Percentiles rank a stretch among this genome's conserved stretches.
phyloP scores from a whole-genome alignment of 30 jellyfish, hydroid and myxozoan species.

The Hydractinia symbiolongicarpus region DNA sequence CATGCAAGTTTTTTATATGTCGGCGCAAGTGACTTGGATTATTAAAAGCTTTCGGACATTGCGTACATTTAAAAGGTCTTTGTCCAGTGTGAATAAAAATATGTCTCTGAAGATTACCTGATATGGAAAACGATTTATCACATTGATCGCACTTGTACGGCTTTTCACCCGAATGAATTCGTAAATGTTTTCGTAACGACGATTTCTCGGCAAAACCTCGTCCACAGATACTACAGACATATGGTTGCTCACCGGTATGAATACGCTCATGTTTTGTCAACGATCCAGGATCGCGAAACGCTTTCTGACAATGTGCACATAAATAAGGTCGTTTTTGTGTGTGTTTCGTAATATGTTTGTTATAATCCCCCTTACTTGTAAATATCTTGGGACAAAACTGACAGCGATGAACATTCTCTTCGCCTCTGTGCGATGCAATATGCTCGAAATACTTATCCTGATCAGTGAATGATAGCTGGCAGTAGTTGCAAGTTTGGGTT shows the following conservation, averaged over 20 bases:
- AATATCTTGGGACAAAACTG: conserved; percentile 65
- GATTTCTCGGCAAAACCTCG: conserved; percentile 93
- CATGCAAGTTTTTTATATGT: conserved; percentile 81
- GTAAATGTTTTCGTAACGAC: conserved; percentile 71
- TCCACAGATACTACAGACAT: conserved; percentile 53
- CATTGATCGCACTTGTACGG: conserved; percentile 87
- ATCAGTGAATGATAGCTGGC: conserved; percentile 57
- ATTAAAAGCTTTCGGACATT: conserved; percentile 82
- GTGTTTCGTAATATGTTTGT: conserved; percentile 79
- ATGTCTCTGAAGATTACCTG: conserved; percentile 93
- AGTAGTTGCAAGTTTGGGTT: conserved; percentile 57
- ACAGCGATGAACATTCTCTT: conserved; percentile 82
- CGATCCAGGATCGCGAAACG: conserved; percentile 97
- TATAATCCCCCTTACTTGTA: conserved; percentile 89
- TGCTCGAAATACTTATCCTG: conserved; percentile 53
- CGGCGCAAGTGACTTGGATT: conserved; percentile 91
- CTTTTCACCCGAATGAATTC: conserved; percentile 88
- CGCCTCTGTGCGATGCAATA: conserved; percentile 83
- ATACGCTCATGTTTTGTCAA: conserved; percentile 82
- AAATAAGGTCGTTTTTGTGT: conserved; percentile 87
- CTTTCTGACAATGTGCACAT: conserved; percentile 76
- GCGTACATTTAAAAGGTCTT: conserved; percentile 83
- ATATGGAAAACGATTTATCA: conserved; percentile 84
- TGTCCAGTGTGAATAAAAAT: conserved; percentile 85
- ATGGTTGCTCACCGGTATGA: conserved; percentile 95